Percentiles rank a stretch among this genome's conserved stretches.
Conservation (phyloP, 1,140 invertebrate genomes). For the Musca domestica region DNA sequence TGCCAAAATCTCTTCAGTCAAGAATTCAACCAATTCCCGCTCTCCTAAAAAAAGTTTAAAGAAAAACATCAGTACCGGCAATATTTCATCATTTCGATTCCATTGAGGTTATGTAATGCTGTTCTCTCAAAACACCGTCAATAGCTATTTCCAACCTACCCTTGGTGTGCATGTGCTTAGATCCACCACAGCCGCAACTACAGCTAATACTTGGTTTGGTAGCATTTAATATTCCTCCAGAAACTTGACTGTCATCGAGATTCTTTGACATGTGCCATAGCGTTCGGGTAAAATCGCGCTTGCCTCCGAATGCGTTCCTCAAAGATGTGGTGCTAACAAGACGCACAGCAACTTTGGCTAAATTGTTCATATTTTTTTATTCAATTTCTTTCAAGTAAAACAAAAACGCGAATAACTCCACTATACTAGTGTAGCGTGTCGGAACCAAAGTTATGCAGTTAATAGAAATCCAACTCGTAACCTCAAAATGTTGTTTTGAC, state of each 20-base stretch:
- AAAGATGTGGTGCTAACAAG: constrained; percentile 34
- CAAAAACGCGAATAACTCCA: background rate
- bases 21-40: constrained; percentile 80
- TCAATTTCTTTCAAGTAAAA: background rate
- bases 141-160: constrained; percentile 54
- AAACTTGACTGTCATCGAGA: constrained; percentile 38
- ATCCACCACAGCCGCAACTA: constrained; percentile 61
- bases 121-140: background rate
- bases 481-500: constrained; percentile 4
- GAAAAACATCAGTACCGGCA: constrained; percentile 9
- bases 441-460: constrained; percentile 10
- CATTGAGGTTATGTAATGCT: constrained; percentile 47
- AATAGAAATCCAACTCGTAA: constrained; percentile 1
- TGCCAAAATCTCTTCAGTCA: constrained; percentile 84
- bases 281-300: constrained; percentile 63
- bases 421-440: background rate
- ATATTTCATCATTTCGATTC: too few relatives aligned
- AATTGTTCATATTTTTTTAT: constrained; percentile 69
- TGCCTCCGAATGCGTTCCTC: constrained; percentile 53
- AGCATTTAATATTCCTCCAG: constrained; percentile 36
- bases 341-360: constrained; percentile 62
- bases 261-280: constrained; percentile 68
- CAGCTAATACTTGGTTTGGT: constrained; percentile 58
- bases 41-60: constrained; percentile 62
- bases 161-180: constrained; percentile 65